A percentile compares a stretch with the other conserved stretches of the same genome.
These are phyloP conservation scores for Cervus canadensis DNA, from an alignment of 2,113 vertebrate species.

Conservation along the genomic window DNA sequence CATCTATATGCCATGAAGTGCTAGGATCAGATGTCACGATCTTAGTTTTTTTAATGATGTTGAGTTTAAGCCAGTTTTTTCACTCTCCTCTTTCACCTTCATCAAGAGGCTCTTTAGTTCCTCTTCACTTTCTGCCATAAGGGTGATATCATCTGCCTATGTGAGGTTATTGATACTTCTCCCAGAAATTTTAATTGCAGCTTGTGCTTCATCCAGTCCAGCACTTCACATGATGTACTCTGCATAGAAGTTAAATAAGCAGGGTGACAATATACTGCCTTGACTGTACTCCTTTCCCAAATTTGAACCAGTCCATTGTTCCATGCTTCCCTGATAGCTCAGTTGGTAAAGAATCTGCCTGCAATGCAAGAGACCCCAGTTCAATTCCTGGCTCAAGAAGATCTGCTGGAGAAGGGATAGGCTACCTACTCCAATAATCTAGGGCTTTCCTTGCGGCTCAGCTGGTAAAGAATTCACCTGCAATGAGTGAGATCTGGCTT, in stretches of 20 bases:
- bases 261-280: not conserved
- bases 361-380: not conserved
- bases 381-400: not conserved
- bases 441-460: not conserved
- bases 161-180: not conserved
- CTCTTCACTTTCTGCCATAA: not conserved
- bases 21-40: not conserved
- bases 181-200: not conserved
- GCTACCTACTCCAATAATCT: not conserved
- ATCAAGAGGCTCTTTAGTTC: not conserved
- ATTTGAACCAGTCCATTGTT: not conserved
- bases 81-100: not conserved
- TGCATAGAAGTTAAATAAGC: not conserved
- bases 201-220: not conserved
- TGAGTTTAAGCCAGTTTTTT: not conserved
- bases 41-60: not conserved
- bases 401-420: not conserved
- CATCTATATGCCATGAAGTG: not conserved
- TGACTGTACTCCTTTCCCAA: not conserved
- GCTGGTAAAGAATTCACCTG: not conserved
- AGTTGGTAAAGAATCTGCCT: not conserved
- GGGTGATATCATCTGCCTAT: not conserved
- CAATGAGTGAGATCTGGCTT: not conserved
- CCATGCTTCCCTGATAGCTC: not conserved
- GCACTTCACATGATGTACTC: not conserved